These are phyloP conservation scores for Fukomys damarensis DNA, from an alignment of 2,113 vertebrate species.

Conservation along the genomic window DNA sequence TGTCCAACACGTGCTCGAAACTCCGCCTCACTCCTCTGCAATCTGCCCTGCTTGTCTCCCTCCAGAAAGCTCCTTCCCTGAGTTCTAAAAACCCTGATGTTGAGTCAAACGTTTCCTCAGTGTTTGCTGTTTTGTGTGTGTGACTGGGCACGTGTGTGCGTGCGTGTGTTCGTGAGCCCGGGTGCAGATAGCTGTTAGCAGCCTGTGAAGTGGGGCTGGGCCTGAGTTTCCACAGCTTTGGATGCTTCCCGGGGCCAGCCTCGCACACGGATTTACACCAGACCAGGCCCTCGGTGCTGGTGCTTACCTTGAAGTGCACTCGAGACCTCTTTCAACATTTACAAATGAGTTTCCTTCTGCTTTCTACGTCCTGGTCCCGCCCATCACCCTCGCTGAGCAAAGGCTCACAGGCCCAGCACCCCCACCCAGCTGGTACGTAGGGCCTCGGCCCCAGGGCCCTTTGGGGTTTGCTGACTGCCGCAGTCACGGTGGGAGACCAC, in stretches of 20 bases:
- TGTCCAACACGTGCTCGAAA: rapidly evolving
- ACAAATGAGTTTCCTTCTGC: neutral
- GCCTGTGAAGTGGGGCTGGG: neutral
- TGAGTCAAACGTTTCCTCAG: neutral
- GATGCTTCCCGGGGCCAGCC: rapidly evolving
- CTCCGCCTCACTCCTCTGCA: neutral
- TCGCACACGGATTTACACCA: rapidly evolving
- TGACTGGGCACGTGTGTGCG: rapidly evolving
- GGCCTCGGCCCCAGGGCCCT: neutral
- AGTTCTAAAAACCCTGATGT: neutral
- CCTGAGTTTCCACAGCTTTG: neutral
- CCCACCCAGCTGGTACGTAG: rapidly evolving
- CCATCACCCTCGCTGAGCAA: rapidly evolving
- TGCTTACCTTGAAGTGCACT: neutral
- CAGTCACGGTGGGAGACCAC: rapidly evolving
- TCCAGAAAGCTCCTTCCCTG: neutral
- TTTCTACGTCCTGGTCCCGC: neutral
- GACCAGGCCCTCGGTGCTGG: neutral
- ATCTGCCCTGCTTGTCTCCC: neutral
- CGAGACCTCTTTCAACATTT: neutral
- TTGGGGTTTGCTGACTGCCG: neutral
- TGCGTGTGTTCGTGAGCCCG: rapidly evolving
- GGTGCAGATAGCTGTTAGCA: neutral
- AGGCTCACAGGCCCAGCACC: rapidly evolving
- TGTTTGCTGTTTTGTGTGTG: neutral